Evolutionary conservation across 1,140 invertebrate species (phyloP), one percentile per base, ranked within the genome.

Genomic region (Stegodyphus mimosarum): DNA sequence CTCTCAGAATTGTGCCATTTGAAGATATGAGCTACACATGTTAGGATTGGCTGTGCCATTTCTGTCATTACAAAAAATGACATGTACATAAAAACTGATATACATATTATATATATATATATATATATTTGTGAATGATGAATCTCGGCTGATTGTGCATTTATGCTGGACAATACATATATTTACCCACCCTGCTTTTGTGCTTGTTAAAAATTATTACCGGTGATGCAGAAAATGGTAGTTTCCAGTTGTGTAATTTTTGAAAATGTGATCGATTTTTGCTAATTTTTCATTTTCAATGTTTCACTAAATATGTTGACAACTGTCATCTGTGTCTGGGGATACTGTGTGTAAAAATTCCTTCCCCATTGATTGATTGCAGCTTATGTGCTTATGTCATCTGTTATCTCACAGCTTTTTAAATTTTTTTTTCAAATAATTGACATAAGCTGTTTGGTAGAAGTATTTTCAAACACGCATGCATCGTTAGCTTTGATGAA

Each of bases 1-100:
- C 49, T 84, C 33, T 74, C 10, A 69, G 81, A 76, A 55, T 75
- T 84, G 81, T 84, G 81, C 81, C 81, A 84, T 75, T 84, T 84
- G 72, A 75, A 66, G 66, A 84, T 70, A 84, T 75, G 81, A 84
- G 81, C 81, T 84, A 84, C 53, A 52, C 80, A 74, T 83, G 81
- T 75, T 69, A 55, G n/a, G 81, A 72, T 76, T 75, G 73, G 81
- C 73, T 75, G 81, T 84, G 81, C 81, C 81, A 84, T 84, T 76
- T 50, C 60, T 63, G 50, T 81, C 60, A 72, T 80, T 67, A 53
- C 66, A 60, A 13, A 10, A 73, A 49, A 17, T 50, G 11, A 71
- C 73, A 84, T 55, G 72, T 84, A 84, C 13, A 52, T 49, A 64
- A 13, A 70, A 75, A 69, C 9, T 55, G 51, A 50, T 53, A 75